phyloP scores from a whole-genome alignment of 1,140 invertebrate species.

The Papilio helenus region DNA sequence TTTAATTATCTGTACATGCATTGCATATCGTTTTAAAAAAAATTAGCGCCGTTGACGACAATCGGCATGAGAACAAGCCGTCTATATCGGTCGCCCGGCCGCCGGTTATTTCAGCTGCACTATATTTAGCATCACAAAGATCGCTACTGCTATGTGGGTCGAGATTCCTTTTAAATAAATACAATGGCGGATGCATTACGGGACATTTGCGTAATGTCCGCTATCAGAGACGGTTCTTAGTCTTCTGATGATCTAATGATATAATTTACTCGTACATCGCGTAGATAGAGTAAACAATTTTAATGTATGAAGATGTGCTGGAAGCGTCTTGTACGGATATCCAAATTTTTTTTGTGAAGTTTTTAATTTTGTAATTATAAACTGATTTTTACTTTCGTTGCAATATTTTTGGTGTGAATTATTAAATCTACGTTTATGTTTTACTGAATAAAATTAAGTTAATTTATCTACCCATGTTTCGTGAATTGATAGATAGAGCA shows the following conservation, averaged over 20 bases:
- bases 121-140: slow-evolving; percentile 62
- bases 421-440: no score
- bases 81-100: slow-evolving; percentile 66
- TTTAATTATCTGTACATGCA: background rate
- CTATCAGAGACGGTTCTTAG: background rate
- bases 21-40: slow-evolving; percentile 25
- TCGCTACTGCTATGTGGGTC: slow-evolving; percentile 66
- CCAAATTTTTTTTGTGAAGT: no score
- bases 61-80: slow-evolving; percentile 49
- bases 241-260: background rate
- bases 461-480: no score
- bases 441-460: no score
- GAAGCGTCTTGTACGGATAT: no score
- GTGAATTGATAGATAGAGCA: no score
- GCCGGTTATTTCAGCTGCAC: slow-evolving; percentile 69
- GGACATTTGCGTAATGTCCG: slow-evolving; percentile 53
- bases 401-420: no score
- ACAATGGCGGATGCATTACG: slow-evolving; percentile 53
- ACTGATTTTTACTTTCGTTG: no score
- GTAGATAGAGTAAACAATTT: no score
- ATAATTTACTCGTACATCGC: background rate
- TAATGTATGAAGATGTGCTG: no score
- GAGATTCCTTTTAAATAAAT: slow-evolving; percentile 57
- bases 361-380: no score
- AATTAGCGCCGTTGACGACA: slow-evolving; percentile 56